Percentiles rank a stretch among this genome's conserved stretches.
phyloP scores from a whole-genome alignment of 2,888 invertebrate genomes.

The Ophion ellenae region DNA sequence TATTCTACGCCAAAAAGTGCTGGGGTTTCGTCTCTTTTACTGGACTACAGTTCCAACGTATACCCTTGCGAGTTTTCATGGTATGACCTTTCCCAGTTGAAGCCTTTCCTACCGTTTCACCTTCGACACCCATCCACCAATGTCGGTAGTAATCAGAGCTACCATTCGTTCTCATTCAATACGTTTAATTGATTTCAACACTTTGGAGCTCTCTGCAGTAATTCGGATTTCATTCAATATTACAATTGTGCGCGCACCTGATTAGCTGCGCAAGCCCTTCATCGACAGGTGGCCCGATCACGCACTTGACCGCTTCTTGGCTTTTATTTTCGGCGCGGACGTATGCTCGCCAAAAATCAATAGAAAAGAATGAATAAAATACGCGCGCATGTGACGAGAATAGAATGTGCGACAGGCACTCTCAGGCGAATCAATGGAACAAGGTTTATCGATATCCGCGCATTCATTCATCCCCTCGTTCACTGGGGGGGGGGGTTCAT shows the following conservation, averaged over 20 bases:
- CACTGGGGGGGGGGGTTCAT: constrained; percentile 15
- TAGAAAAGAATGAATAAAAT: not conserved
- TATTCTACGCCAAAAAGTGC: too few relatives aligned
- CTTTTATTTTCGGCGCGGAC: not conserved
- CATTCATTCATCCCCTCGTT: constrained; percentile 18
- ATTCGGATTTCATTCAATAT: not conserved
- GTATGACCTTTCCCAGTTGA: too few relatives aligned
- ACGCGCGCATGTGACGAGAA: constrained; percentile 3
- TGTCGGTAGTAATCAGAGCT: too few relatives aligned
- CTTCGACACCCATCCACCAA: too few relatives aligned
- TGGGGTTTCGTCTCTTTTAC: too few relatives aligned
- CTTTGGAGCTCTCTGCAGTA: too few relatives aligned
- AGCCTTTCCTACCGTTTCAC: too few relatives aligned
- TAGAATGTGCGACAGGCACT: not conserved
- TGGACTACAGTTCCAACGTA: too few relatives aligned
- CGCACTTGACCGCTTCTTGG: not conserved
- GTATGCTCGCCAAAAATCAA: not conserved
- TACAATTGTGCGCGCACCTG: not conserved
- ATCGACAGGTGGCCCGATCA: not conserved
- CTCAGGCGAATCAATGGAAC: constrained; percentile 1
- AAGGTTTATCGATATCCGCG: constrained; percentile 26
- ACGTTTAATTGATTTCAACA: too few relatives aligned
- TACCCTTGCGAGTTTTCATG: too few relatives aligned
- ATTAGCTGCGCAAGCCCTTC: not conserved
- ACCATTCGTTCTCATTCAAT: too few relatives aligned